Evolutionary conservation across 2,888 invertebrate species (phyloP), one percentile per base, ranked within the genome.

Genomic region (Cephus pygmeus): DNA sequence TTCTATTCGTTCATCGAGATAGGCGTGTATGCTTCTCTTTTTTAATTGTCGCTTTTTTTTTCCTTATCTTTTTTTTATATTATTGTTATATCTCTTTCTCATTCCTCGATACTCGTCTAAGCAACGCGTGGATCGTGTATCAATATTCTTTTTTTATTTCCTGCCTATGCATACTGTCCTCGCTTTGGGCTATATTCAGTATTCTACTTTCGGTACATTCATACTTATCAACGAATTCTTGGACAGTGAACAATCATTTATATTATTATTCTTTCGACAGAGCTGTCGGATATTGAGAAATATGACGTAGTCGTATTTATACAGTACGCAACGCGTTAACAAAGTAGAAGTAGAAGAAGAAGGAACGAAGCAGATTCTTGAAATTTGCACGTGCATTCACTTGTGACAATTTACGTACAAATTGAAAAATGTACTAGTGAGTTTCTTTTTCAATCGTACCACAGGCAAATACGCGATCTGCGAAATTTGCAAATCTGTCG

Each of bases 11-110:
- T 56, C 9, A 6, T 9, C 9, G 23, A 9, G 56, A 56, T 2
- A 23, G 23, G 23, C 56, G 0, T 23, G 23, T 68, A 34, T 75
- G 33, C 74, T 69, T 81, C 56, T 34, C 69, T 79, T 74, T 75
- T 73, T 78, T 34, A 73, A 76, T 79, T 77, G 76, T 76, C 73
- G 40, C 33, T 34, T 75, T 80, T 73, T 40, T 76, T 79, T 73
- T 6, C 23, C 40, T 56, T 23, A 40, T 40, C 9, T 6, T 40
- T 40, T 40, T 40, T 40, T 40, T 23, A 0, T 40, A 40, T 15
- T 56, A 40, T 15, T 15, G 40, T 40, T 15, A 40, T 40, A 15
- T 4, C 40, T 40, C 4, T 56, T 15, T 56, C 2, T 56, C 23
- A 9, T 23, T 40, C 2, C 40, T 40, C 6, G 40, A 15, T 56